phyloP scores from a whole-genome alignment of 1,140 invertebrate species.

The Cherax destructor region DNA sequence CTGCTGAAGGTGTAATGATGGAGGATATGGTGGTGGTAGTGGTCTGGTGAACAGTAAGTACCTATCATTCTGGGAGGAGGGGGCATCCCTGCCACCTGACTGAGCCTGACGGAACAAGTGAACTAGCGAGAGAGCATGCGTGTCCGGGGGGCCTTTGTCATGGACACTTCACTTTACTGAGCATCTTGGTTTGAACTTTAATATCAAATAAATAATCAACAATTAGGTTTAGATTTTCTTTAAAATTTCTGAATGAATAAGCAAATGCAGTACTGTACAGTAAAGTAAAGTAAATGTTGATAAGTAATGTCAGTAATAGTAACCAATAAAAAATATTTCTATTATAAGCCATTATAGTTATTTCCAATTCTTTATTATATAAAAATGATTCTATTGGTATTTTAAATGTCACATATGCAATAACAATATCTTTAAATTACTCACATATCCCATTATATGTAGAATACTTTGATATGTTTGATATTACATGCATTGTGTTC shows the following conservation, averaged over 20 bases:
- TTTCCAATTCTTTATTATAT: slow-evolving; percentile 8
- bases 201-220: slow-evolving; percentile 22
- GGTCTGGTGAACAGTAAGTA: slow-evolving; percentile 23
- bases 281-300: slow-evolving; percentile 9
- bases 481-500: slow-evolving; percentile 56
- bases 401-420: slow-evolving; percentile 20
- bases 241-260: slow-evolving; percentile 15
- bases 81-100: slow-evolving; percentile 65
- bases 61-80: slow-evolving; percentile 35
- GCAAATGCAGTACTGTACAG: neutral
- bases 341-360: neutral
- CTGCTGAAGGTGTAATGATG: slow-evolving; percentile 32
- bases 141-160: slow-evolving; percentile 70
- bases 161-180: slow-evolving; percentile 41
- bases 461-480: slow-evolving; percentile 65
- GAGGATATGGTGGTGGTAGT: slow-evolving; percentile 16
- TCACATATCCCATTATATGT: slow-evolving; percentile 51
- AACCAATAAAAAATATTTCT: slow-evolving; percentile 2
- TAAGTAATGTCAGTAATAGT: neutral
- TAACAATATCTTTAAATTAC: slow-evolving; percentile 40
- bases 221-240: neutral
- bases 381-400: slow-evolving; percentile 38
- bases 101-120: slow-evolving; percentile 68
- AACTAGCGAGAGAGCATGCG: slow-evolving; percentile 70
- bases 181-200: slow-evolving; percentile 41